Percentiles rank a stretch among this genome's conserved stretches.
phyloP scores from a whole-genome alignment of 2,113 vertebrate species.

The Percina caprodes region DNA sequence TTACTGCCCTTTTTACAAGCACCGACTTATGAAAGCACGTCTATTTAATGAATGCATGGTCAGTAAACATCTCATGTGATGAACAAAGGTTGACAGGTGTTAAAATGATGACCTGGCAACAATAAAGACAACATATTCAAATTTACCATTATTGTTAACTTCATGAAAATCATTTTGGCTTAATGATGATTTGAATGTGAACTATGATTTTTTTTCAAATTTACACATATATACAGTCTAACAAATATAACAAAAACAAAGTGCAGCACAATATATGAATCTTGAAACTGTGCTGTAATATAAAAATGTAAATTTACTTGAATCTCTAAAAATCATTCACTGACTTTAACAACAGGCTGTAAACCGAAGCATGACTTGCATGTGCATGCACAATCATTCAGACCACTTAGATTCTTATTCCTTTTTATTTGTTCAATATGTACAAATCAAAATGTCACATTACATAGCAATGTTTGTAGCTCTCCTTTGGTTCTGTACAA shows the following conservation, averaged over 20 bases:
- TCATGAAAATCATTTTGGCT: neutral
- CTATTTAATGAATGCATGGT: constrained; percentile 1
- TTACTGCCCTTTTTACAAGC: constrained; percentile 18
- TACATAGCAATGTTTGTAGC: constrained; percentile 81
- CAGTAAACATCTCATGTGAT: constrained; percentile 48
- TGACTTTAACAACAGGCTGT: neutral
- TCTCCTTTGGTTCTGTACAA: constrained; percentile 77
- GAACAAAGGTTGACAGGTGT: constrained; percentile 38
- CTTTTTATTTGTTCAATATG: constrained; percentile 74
- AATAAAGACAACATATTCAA: neutral
- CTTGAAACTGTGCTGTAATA: neutral
- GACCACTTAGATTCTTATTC: neutral
- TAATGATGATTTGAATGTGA: neutral
- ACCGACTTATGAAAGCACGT: constrained; percentile 44
- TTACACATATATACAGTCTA: neutral
- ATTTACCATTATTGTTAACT: neutral
- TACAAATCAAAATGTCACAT: constrained; percentile 79
- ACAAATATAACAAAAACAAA: neutral
- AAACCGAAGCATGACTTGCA: neutral
- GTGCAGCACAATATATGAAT: neutral
- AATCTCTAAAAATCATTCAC: constrained; percentile 10
- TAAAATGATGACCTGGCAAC: neutral
- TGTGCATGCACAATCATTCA: constrained; percentile 6
- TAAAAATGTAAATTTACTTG: neutral
- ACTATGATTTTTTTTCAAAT: no score